phyloP scores from a whole-genome alignment of 2,797 vertebrate genomes.

The Siniperca scherzeri region DNA sequence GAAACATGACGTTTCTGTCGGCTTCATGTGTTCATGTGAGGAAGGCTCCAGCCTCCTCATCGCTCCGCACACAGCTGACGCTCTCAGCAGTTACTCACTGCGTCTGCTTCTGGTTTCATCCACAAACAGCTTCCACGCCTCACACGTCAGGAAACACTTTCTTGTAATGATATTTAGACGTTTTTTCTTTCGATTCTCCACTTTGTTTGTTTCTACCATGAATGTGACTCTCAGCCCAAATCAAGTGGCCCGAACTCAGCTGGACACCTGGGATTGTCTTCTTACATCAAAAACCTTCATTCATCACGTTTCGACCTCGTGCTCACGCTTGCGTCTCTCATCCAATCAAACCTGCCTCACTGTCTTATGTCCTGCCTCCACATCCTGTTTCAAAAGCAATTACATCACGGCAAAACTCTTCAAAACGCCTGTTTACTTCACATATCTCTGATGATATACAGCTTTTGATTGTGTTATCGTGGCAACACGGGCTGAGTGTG shows the following conservation, averaged over 20 bases:
- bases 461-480: constrained; percentile 11
- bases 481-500: neutral
- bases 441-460: neutral
- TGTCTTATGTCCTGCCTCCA: neutral
- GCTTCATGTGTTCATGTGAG: too few relatives aligned
- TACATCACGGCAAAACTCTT: too few relatives aligned
- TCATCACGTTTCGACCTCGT: neutral
- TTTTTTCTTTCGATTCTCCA: too few relatives aligned
- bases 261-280: too few relatives aligned
- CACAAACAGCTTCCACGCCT: neutral
- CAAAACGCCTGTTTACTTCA: too few relatives aligned
- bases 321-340: neutral
- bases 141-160: neutral
- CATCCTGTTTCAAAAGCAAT: neutral
- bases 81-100: too few relatives aligned
- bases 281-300: too few relatives aligned
- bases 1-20: too few relatives aligned
- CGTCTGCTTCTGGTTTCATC: too few relatives aligned
- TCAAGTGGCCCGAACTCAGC: neutral
- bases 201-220: neutral
- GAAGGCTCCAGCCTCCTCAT: too few relatives aligned
- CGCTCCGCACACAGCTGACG: too few relatives aligned
- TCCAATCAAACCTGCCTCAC: neutral
- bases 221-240: neutral
- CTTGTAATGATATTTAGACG: too few relatives aligned